A percentile compares a stretch with the other conserved stretches of the same genome.
Evolutionary conservation across 2,888 invertebrate genomes (phyloP).

Genomic region (Ommatoiulus sabulosus): DNA sequence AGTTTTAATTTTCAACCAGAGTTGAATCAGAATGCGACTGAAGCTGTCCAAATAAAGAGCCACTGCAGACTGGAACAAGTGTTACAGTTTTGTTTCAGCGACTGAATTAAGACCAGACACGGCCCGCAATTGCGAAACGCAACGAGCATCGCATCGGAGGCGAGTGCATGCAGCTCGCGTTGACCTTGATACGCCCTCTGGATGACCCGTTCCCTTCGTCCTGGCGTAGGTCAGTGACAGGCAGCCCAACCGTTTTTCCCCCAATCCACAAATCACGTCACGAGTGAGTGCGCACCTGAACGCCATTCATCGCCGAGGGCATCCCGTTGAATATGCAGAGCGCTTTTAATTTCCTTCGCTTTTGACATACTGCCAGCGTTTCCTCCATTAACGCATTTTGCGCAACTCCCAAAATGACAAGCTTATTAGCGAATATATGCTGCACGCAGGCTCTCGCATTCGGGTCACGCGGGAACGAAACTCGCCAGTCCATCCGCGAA

Average conservation of each 20-base stretch:
- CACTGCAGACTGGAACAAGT: background rate
- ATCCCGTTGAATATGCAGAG: background rate
- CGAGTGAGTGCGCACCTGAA: slow-evolving; percentile 24
- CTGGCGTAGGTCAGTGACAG: slow-evolving; percentile 19
- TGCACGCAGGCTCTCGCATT: no score
- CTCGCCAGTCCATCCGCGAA: no score
- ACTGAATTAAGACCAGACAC: background rate
- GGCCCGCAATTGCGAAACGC: background rate
- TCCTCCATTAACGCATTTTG: background rate
- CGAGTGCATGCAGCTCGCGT: background rate
- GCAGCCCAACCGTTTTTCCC: background rate
- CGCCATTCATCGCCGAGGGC: background rate
- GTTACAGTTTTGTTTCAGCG: no score
- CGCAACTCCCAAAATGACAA: no score
- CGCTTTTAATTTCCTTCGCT: background rate
- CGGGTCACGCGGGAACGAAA: no score
- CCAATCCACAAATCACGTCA: background rate
- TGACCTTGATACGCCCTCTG: slow-evolving; percentile 17
- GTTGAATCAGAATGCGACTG: no score
- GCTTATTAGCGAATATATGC: no score
- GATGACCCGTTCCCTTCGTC: background rate
- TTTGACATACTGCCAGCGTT: slow-evolving; percentile 7
- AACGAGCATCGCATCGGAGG: background rate
- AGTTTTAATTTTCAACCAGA: no score
- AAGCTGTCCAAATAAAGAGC: background rate